phyloP scores from a whole-genome alignment of 2,113 vertebrate species.

The Ailurus styani region DNA sequence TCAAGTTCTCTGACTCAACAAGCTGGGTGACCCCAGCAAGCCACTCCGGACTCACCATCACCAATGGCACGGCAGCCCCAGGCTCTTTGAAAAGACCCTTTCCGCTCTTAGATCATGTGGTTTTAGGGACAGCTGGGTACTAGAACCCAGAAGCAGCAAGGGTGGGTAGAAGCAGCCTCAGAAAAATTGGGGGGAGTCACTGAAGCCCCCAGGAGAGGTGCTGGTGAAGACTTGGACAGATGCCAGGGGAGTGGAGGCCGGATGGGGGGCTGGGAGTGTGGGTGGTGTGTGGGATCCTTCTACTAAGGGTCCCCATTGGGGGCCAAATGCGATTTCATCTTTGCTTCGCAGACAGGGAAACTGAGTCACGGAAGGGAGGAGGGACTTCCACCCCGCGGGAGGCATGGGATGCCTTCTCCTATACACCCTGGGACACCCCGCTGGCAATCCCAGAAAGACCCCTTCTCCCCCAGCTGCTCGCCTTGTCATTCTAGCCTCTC shows the following conservation, averaged over 20 bases:
- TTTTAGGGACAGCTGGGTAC: not conserved
- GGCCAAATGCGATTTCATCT: constrained; percentile 21
- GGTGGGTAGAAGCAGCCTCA: not conserved
- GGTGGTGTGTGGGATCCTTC: not conserved
- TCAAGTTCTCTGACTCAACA: not conserved
- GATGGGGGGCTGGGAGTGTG: not conserved
- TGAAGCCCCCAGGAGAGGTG: not conserved
- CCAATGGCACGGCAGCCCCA: too few species aligned
- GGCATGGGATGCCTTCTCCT: not conserved
- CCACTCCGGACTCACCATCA: not conserved
- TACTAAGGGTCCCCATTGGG: not conserved
- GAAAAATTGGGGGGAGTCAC: not conserved
- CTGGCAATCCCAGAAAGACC: not conserved
- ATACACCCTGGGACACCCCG: not conserved
- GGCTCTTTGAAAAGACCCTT: not conserved
- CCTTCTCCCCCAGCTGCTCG: not conserved
- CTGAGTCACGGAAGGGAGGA: constrained; percentile 23
- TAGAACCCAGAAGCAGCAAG: not conserved
- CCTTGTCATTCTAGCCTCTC: not conserved
- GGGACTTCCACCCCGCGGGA: not conserved
- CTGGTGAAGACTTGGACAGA: not conserved
- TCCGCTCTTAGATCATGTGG: not conserved
- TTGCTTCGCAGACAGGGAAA: constrained; percentile 41
- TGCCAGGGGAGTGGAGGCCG: not conserved
- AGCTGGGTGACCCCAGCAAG: not conserved